A percentile compares a stretch with the other conserved stretches of the same genome.
Conservation (phyloP, 2,888 invertebrate species). For the Hypomecis punctinalis region DNA sequence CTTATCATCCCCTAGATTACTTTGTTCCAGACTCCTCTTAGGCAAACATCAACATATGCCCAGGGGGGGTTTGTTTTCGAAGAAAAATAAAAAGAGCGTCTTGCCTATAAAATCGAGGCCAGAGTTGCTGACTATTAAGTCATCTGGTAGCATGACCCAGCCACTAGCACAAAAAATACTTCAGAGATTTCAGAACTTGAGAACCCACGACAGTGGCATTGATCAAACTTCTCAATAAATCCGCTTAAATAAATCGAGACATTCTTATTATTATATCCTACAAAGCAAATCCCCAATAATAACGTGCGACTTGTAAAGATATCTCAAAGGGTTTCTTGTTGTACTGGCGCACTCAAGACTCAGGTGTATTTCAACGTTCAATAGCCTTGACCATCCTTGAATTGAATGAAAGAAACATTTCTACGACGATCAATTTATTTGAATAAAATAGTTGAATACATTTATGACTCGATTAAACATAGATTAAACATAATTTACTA, state of each 20-base stretch:
- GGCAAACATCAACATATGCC: conserved; percentile 52
- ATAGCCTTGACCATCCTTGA: too few relatives aligned
- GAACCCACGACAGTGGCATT: conserved; percentile 50
- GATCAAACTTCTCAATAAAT: too few relatives aligned
- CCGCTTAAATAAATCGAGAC: too few relatives aligned
- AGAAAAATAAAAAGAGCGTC: conserved; percentile 37
- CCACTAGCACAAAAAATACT: conserved; percentile 68
- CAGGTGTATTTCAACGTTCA: too few relatives aligned
- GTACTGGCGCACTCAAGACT: too few relatives aligned
- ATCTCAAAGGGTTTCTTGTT: too few relatives aligned
- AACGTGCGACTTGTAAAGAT: too few relatives aligned
- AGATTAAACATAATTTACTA: conserved; percentile 3
- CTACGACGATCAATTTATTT: conserved; percentile 22
- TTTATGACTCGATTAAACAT: conserved; percentile 16
- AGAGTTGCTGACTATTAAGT: conserved; percentile 57
- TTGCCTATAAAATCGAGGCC: conserved; percentile 38
- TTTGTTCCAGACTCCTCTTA: conserved; percentile 63
- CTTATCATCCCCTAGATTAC: conserved; percentile 57
- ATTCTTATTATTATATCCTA: too few relatives aligned
- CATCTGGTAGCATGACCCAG: conserved; percentile 52
- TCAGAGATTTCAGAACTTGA: conserved; percentile 65
- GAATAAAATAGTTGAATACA: conserved; percentile 16
- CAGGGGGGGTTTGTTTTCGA: conserved; percentile 47
- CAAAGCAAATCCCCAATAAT: too few relatives aligned
- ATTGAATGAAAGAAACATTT: conserved; percentile 11